Conservation (phyloP, 2,888 invertebrate genomes). For the Sarcophaga subvicina region DNA sequence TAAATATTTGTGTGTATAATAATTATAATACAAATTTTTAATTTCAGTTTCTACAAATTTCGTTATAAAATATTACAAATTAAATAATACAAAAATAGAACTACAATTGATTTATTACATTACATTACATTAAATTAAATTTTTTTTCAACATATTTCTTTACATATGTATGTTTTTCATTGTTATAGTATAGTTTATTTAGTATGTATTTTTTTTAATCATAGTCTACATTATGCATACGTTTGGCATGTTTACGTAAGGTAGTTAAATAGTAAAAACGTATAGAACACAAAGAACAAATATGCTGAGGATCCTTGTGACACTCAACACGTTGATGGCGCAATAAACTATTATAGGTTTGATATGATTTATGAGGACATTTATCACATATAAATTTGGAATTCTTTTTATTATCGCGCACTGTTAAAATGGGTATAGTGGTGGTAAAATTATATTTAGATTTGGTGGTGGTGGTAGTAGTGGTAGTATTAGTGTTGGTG, state of each 20-base stretch:
- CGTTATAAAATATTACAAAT: too few relatives aligned
- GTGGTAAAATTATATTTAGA: constrained; percentile 31
- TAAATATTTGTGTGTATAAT: too few relatives aligned
- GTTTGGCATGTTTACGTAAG: constrained; percentile 70
- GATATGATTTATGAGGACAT: constrained; percentile 75
- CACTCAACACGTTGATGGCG: constrained; percentile 83
- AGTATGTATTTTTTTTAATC: constrained; percentile 8
- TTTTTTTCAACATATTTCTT: not conserved
- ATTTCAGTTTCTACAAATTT: too few relatives aligned
- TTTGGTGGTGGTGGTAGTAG: not conserved
- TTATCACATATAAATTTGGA: constrained; percentile 70
- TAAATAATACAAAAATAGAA: too few relatives aligned
- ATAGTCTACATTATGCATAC: constrained; percentile 66
- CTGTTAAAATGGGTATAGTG: constrained; percentile 32
- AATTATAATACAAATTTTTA: too few relatives aligned
- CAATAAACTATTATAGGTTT: constrained; percentile 79
- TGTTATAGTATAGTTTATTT: not conserved
- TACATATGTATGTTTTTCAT: constrained; percentile 12
- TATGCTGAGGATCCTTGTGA: constrained; percentile 82
- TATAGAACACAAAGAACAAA: constrained; percentile 80
- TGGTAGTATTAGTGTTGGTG: not conserved
- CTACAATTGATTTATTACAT: too few relatives aligned
- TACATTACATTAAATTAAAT: too few relatives aligned
- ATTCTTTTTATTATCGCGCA: constrained; percentile 46
- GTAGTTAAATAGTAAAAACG: constrained; percentile 76